phyloP scores from a whole-genome alignment of 2,888 invertebrate species.

The Hartigia nigra region DNA sequence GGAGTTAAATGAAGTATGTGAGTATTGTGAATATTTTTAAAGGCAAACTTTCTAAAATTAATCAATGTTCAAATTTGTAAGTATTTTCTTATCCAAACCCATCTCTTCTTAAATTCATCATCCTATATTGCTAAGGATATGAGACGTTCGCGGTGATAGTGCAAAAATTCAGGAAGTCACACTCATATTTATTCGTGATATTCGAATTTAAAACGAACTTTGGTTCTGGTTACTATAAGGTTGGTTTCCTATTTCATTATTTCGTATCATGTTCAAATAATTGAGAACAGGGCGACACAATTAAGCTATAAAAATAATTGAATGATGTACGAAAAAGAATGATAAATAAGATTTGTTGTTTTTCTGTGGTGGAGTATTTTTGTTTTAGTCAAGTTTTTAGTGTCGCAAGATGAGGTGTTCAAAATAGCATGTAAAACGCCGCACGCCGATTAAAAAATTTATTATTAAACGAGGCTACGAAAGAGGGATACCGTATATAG shows the following conservation, averaged over 20 bases:
- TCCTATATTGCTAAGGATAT: background rate
- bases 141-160: background rate
- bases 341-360: background rate
- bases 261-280: background rate
- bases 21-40: background rate
- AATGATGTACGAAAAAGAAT: background rate
- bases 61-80: background rate
- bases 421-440: background rate
- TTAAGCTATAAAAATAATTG: background rate
- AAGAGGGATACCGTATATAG: background rate
- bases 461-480: background rate
- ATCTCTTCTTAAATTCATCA: background rate
- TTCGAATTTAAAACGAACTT: background rate
- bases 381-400: background rate
- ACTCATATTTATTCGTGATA: background rate
- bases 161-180: background rate
- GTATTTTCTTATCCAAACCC: background rate
- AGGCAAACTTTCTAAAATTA: background rate
- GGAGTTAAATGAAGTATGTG: background rate
- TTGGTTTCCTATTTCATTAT: no score
- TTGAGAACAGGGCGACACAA: background rate
- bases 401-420: background rate
- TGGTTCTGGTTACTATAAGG: no score
- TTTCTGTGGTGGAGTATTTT: background rate
- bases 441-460: background rate